Percentiles rank a stretch among this genome's conserved stretches.
These are phyloP conservation scores for Paracanthobrama guichenoti DNA, from an alignment of 2,113 vertebrate genomes.

Conservation along the genomic window DNA sequence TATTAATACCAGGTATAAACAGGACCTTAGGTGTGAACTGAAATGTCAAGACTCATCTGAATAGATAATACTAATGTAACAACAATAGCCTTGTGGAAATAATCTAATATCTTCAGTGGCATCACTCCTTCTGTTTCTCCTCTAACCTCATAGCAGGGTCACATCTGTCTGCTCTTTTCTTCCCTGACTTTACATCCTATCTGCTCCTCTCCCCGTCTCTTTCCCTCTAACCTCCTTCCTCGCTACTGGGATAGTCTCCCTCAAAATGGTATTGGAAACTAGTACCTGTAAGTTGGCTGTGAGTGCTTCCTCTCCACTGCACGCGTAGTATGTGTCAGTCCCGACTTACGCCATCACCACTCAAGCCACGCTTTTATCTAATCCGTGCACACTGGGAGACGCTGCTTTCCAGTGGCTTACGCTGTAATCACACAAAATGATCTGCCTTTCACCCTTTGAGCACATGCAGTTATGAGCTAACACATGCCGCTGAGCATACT, in stretches of 20 bases:
- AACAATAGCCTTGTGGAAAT: background rate
- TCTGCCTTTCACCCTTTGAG: conserved; percentile 40
- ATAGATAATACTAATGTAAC: background rate
- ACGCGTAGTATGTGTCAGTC: conserved; percentile 74
- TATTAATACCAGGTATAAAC: conserved; percentile 20
- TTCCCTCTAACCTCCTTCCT: conserved; percentile 65
- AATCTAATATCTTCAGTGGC: conserved; percentile 10
- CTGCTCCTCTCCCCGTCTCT: conserved; percentile 75
- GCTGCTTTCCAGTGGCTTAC: conserved; percentile 24
- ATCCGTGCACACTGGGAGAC: conserved; percentile 58
- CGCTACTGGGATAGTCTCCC: conserved; percentile 90
- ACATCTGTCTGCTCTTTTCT: conserved; percentile 46
- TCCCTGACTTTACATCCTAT: conserved; percentile 53
- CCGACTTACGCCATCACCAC: conserved; percentile 62
- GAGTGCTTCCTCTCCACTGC: conserved; percentile 68
- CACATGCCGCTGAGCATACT: background rate
- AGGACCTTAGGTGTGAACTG: background rate
- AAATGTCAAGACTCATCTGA: background rate
- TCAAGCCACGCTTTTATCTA: conserved; percentile 66
- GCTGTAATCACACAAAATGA: conserved; percentile 29
- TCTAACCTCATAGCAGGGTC: conserved; percentile 44
- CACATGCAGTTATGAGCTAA: conserved; percentile 29
- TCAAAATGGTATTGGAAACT: conserved; percentile 99
- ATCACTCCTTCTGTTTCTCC: conserved; percentile 61
- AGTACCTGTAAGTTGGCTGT: conserved; percentile 97